Conservation (phyloP, 2,888 invertebrate genomes). For the Saturnia japonica region DNA sequence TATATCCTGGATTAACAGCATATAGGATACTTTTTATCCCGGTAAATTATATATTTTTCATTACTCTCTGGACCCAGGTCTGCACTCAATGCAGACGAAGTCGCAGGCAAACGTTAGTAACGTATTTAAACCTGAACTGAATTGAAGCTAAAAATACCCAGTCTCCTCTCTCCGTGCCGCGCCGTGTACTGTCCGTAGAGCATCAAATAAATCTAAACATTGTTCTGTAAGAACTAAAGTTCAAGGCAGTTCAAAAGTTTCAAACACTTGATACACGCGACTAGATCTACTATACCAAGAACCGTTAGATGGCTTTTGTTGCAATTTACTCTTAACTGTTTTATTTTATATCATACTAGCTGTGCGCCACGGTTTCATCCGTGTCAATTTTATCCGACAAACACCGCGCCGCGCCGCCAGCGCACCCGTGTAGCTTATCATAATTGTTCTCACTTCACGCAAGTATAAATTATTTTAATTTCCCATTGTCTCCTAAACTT, state of each 20-base stretch:
- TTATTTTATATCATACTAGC: too few relatives aligned
- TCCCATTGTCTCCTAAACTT: too few relatives aligned
- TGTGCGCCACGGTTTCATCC: too few relatives aligned
- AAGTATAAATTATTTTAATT: too few relatives aligned
- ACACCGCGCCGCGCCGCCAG: too few relatives aligned
- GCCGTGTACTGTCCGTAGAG: constrained; percentile 28
- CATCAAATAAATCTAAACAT: constrained; percentile 55
- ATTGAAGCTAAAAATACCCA: not conserved
- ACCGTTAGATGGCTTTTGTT: not conserved
- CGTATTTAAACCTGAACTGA: not conserved
- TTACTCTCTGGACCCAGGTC: not conserved
- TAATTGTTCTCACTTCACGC: too few relatives aligned
- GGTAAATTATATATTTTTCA: too few relatives aligned
- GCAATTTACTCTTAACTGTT: not conserved
- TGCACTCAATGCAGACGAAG: not conserved
- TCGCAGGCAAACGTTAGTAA: not conserved
- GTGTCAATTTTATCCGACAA: too few relatives aligned
- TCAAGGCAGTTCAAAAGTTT: constrained; percentile 54
- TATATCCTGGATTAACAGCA: too few relatives aligned
- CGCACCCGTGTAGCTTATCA: too few relatives aligned
- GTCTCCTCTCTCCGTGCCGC: constrained; percentile 24
- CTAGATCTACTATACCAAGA: not conserved
- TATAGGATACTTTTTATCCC: too few relatives aligned
- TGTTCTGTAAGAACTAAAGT: constrained; percentile 52
- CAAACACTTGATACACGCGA: constrained; percentile 51